phyloP scores from a whole-genome alignment of 2,113 vertebrate genomes.

The Cyanoliseus patagonus region DNA sequence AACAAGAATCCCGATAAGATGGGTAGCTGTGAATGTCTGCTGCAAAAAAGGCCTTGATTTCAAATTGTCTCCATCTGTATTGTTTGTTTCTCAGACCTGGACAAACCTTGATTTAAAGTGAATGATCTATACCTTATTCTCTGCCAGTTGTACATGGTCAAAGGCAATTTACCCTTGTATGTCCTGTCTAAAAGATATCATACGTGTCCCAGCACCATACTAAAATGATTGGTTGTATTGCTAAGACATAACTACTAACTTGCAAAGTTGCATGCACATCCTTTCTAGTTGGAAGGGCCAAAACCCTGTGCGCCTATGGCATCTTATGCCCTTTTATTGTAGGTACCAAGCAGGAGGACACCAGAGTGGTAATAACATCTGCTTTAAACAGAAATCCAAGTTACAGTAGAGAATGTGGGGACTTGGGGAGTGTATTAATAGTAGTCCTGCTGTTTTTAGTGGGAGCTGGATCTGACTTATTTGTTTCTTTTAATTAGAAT shows the following conservation, averaged over 20 bases:
- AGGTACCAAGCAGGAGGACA: conserved; percentile 14
- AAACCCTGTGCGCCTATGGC: neutral
- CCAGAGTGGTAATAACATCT: neutral
- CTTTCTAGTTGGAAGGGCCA: neutral
- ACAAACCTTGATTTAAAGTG: neutral
- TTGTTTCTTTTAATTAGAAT: neutral
- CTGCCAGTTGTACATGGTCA: conserved; percentile 17
- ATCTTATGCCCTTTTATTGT: conserved; percentile 13
- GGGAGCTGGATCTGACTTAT: neutral
- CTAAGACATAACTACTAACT: neutral
- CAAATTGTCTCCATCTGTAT: neutral
- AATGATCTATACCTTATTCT: neutral
- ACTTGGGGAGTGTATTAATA: neutral
- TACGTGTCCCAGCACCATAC: neutral
- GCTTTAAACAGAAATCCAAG: conserved; percentile 8
- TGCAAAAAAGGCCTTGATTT: neutral
- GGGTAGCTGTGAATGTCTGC: neutral
- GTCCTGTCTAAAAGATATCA: neutral
- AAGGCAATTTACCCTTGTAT: neutral
- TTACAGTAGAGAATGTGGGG: neutral
- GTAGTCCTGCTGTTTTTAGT: neutral
- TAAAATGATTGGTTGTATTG: neutral
- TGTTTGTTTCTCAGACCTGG: neutral
- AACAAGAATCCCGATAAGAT: neutral
- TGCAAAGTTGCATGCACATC: neutral